Base-by-base conservation (phyloP, 2,888 invertebrate species). In the Orchesellides sinensis region DNA sequence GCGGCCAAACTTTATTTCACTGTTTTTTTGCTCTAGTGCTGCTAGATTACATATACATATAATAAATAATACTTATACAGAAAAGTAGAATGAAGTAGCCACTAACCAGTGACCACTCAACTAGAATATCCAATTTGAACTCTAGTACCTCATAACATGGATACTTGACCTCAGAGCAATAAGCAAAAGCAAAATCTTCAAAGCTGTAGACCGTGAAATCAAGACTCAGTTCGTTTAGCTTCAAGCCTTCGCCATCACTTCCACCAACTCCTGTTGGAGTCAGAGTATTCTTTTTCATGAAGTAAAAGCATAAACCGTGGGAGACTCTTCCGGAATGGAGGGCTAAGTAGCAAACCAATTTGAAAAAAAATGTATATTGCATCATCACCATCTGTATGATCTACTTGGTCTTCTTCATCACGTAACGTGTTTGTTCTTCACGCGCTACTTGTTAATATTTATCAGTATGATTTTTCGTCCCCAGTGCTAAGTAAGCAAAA, bases 181-280 rank as follows among this genome's bases (percentile, higher is more conserved):
- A 25, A 47, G 23, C 8, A 70, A 27, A 59, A 27, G 49, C 21
- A 12, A 29, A 54, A 69, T 23, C 5, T 47, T 6, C 21, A 19
- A 72, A 72, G n/a, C 27, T 45, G 1, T 17, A 23, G 8, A 59
- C 72, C 72, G 59, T 72, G 14, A 72, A 72, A 59, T 59, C 49
- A 14, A 25, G 72, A 72, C 47, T 40, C 59, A 45, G 27, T 23
- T 72, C 59, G 40, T 59, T 40, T 19, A 10, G 2, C 29, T 47
- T 49, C 29, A 27, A 29, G 17, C 25, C 21, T n/a, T n/a, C 65
- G 5, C 35, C 19, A 19, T 10, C 35, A 19, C 21, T 19, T 10
- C 12, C 49, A 29, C 19, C 27, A 66, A 47, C 66, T 25, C 27
- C 47, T 19, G 32, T 10, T 5, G 32, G 32, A 6, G 32, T 5